Conservation (phyloP, 2,113 vertebrate species). For the Hipposideros armiger region DNA sequence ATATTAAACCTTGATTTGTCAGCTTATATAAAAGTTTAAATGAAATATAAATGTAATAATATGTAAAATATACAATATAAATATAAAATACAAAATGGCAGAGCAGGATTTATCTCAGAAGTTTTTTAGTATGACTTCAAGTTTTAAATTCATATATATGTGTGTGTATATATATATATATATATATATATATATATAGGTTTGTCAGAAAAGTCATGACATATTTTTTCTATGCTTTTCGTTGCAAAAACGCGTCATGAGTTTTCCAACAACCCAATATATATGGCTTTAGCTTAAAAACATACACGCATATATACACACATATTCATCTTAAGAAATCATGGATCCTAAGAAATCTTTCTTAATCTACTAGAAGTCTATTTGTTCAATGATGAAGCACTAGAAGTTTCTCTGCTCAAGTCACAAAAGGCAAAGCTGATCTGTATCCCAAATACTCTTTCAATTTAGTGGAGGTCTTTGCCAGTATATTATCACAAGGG, state of each 20-base stretch:
- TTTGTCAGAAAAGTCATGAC: too few species aligned
- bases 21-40: neutral
- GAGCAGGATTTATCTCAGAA: neutral
- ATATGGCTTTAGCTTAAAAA: neutral
- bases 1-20: neutral
- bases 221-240: too few species aligned
- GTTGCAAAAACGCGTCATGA: too few species aligned
- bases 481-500: neutral
- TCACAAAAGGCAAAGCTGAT: neutral
- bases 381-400: neutral
- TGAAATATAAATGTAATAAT: neutral
- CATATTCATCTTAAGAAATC: neutral
- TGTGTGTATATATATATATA: too few species aligned
- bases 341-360: neutral
- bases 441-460: neutral
- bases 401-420: neutral
- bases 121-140: neutral
- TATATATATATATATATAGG: too few species aligned
- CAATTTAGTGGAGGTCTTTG: neutral
- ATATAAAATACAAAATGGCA: neutral
- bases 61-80: neutral
- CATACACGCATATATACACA: too few species aligned
- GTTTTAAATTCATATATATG: neutral
- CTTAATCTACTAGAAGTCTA: neutral
- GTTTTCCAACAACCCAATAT: too few species aligned